Evolutionary conservation across 2,797 vertebrate species (phyloP).

Genomic region (Parauchenoglanis ngamensis): DNA sequence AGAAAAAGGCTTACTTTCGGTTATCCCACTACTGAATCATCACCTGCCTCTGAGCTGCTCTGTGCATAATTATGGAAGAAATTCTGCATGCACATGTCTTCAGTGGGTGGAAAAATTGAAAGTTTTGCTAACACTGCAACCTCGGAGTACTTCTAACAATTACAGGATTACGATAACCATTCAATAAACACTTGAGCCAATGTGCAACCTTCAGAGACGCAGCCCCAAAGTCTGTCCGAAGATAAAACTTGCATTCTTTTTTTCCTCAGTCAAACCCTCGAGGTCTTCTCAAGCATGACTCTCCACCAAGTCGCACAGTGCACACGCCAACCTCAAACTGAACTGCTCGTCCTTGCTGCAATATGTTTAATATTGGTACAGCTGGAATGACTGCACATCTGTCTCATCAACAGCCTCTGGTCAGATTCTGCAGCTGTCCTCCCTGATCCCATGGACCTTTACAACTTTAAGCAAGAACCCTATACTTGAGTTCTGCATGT

Average conservation of each 20-base stretch:
- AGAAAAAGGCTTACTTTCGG: background rate
- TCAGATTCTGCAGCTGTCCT: conserved; percentile 13
- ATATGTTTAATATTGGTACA: background rate
- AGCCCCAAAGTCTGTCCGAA: background rate
- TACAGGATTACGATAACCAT: no score
- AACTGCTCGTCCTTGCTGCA: conserved; percentile 1
- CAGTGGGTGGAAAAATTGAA: background rate
- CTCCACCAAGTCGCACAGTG: background rate
- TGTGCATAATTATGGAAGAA: background rate
- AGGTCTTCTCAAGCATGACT: background rate
- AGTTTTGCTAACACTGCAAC: background rate
- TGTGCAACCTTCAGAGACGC: background rate
- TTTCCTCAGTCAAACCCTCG: background rate
- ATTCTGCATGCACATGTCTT: background rate
- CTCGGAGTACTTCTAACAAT: background rate
- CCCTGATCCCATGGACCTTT: background rate
- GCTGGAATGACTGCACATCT: background rate
- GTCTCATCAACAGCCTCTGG: background rate
- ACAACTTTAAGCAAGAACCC: background rate
- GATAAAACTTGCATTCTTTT: background rate
- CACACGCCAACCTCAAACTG: background rate
- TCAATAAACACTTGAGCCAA: background rate
- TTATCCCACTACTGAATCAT: background rate
- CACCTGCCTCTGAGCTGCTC: background rate
- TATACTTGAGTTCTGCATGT: background rate